Base-by-base conservation (phyloP, 2,888 invertebrate species). In the Tenthredo amoena region DNA sequence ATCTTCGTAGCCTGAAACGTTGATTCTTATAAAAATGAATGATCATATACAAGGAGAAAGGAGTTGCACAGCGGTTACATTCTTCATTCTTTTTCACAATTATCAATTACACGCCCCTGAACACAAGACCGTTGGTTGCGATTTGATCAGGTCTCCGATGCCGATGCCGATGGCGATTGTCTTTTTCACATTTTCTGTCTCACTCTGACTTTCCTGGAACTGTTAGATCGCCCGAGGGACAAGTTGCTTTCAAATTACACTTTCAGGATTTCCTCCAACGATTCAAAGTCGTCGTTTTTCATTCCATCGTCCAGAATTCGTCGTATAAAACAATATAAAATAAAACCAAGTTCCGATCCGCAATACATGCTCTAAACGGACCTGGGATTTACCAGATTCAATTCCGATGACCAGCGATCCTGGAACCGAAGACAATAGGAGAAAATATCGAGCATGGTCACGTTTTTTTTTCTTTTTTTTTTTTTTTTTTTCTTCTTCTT, bases 121-220 rank as follows among this genome's bases (percentile, higher is more conserved):
- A 26, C 68, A 74, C 43, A 74, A 21, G 74, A 74, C n/a, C n/a
- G 21, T 10, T 26, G 43, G 21, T 40, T 26, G 74, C 43, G 74
- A 74, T 74, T 40, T 74, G 40, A 74, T 74, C 74, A 43, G 40
- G 43, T 43, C 74, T n/a, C 74, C 74, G 74, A 26, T 40, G 40
- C 40, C 72, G 26, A n/a, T 21, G 72, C 72, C 72, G 72, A 40
- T 43, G 74, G 74, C 74, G 74, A 74, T 74, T 74, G 74, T 86
- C 86, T 85, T 85, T 40, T 26, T 50, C 26, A 18, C 18, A 40
- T 37, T 55, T 55, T 34, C 79, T 18, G 15, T 50, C 18, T 47
- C 62, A 9, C 58, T 40, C 85, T 82, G 26, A 47, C 86, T 79
- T 82, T 72, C 84, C 84, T 81, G 81, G 37, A 81, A 40, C 81